A percentile compares a stretch with the other conserved stretches of the same genome.
Conservation (phyloP, 2,888 invertebrate species). For the Griposia aprilina region DNA sequence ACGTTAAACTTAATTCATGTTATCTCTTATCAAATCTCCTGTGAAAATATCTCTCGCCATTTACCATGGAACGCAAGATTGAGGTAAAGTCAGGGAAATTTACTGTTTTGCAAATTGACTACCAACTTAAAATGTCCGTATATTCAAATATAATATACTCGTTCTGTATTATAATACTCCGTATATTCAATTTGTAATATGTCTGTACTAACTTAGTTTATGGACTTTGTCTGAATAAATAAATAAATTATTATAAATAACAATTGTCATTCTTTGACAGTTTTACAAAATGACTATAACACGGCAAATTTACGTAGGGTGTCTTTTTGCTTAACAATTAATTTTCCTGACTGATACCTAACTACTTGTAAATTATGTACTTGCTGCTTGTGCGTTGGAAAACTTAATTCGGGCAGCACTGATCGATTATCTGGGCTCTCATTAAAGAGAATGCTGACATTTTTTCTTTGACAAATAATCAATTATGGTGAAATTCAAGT, state of each 20-base stretch:
- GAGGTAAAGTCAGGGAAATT: neutral
- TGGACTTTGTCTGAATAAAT: too few species aligned
- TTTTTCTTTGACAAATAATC: neutral
- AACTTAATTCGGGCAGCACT: neutral
- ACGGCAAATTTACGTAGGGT: neutral
- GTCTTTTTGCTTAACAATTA: neutral
- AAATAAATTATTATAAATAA: neutral
- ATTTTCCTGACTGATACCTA: neutral
- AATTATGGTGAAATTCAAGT: neutral
- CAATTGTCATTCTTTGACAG: neutral
- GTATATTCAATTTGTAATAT: too few species aligned
- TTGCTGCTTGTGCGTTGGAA: neutral
- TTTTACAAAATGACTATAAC: neutral
- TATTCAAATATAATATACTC: neutral
- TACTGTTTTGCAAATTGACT: neutral
- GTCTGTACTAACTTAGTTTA: too few species aligned
- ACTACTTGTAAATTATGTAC: neutral
- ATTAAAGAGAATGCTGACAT: neutral
- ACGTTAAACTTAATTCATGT: conserved; percentile 45
- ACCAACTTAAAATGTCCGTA: neutral
- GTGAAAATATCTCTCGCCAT: conserved; percentile 53
- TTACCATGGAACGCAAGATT: neutral
- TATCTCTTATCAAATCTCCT: conserved; percentile 53
- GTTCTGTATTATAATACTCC: too few species aligned
- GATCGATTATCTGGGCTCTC: too few species aligned